Conservation (phyloP, 2,797 vertebrate species). For the Bucorvus abyssinicus region DNA sequence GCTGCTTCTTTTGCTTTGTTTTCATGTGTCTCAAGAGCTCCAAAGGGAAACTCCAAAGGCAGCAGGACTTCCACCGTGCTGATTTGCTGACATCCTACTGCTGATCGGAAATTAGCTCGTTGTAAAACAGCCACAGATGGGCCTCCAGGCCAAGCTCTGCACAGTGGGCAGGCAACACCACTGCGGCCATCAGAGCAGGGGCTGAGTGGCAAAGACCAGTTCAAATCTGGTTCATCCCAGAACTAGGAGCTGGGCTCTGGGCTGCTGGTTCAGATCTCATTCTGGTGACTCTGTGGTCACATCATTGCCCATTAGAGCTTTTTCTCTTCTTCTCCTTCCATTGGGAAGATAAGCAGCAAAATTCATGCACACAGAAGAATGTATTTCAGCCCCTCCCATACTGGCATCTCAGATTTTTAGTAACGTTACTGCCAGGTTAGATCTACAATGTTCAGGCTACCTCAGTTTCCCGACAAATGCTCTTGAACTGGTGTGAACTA, state of each 20-base stretch:
- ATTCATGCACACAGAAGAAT: background rate
- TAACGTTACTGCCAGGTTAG: background rate
- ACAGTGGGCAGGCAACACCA: fast-evolving
- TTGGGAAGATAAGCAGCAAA: background rate
- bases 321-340: background rate
- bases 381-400: background rate
- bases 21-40: background rate
- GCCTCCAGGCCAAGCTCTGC: background rate
- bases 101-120: background rate
- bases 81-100: background rate
- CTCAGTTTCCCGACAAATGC: background rate
- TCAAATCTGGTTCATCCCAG: background rate
- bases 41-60: background rate
- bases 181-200: fast-evolving
- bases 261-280: background rate
- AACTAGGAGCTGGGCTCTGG: background rate
- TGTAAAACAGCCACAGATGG: background rate
- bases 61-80: background rate
- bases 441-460: background rate
- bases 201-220: background rate
- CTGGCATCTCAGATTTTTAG: background rate
- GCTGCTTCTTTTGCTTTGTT: background rate
- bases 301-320: background rate
- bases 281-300: background rate
- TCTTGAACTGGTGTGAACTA: background rate